Evolutionary conservation across 2,888 invertebrate genomes (phyloP).

Genomic region (Lepidochrysops patricia): DNA sequence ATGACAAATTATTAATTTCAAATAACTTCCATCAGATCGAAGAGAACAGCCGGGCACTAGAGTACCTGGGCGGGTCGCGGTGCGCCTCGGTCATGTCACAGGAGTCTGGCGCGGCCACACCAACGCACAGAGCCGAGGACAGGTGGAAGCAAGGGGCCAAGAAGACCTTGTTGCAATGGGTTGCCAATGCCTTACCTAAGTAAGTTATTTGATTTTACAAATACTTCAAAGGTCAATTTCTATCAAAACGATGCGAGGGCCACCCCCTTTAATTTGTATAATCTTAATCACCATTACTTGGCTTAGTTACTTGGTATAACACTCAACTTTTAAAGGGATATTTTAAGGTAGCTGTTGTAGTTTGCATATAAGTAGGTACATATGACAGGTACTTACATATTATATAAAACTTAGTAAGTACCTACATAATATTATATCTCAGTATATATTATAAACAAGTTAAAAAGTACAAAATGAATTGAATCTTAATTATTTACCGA

Average conservation of each 20-base stretch:
- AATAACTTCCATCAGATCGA: constrained; percentile 81
- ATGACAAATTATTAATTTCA: too few relatives aligned
- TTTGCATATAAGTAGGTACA: too few relatives aligned
- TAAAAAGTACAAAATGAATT: background rate
- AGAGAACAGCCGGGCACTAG: constrained; percentile 92
- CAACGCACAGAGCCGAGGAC: constrained; percentile 73
- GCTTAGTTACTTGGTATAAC: too few relatives aligned
- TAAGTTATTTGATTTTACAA: constrained; percentile 43
- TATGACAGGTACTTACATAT: too few relatives aligned
- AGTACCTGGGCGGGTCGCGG: constrained; percentile 85
- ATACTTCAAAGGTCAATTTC: too few relatives aligned
- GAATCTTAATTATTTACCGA: background rate
- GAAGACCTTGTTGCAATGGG: constrained; percentile 94
- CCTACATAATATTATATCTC: too few relatives aligned
- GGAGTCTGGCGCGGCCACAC: constrained; percentile 84
- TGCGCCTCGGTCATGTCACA: constrained; percentile 88
- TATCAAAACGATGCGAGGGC: too few relatives aligned
- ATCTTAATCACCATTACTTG: too few relatives aligned
- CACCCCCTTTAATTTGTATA: too few relatives aligned
- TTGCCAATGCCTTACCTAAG: constrained; percentile 91
- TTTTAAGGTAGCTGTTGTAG: too few relatives aligned
- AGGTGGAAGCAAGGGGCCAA: constrained; percentile 91
- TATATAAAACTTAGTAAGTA: too few relatives aligned
- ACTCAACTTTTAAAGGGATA: too few relatives aligned
- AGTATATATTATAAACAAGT: background rate